Evolutionary conservation across 2,797 vertebrate genomes (phyloP).

Genomic region (Melanotaenia trifasciata): DNA sequence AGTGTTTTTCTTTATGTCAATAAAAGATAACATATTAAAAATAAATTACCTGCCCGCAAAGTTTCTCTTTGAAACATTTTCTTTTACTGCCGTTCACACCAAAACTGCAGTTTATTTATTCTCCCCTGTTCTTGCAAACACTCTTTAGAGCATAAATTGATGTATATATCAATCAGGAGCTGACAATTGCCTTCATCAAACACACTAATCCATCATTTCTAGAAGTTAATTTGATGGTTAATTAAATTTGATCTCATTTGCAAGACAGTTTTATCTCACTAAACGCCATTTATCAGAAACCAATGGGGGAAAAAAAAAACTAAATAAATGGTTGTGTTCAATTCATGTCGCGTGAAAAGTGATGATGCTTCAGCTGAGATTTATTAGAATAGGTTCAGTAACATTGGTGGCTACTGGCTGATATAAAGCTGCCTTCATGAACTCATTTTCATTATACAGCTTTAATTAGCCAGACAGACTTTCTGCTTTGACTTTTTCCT

Average conservation of each 20-base stretch:
- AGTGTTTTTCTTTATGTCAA: conserved; percentile 5
- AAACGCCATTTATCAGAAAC: not conserved
- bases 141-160: not conserved
- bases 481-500: not conserved
- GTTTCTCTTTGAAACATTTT: not conserved
- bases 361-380: not conserved
- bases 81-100: not conserved
- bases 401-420: not conserved
- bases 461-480: not conserved
- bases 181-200: not conserved
- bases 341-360: not conserved
- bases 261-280: not conserved
- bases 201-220: too few relatives aligned
- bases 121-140: not conserved
- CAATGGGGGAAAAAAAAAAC: not conserved
- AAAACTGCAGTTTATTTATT: not conserved
- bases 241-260: not conserved
- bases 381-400: not conserved
- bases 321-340: not conserved
- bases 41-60: not conserved
- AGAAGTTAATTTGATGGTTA: not conserved
- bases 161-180: too few relatives aligned
- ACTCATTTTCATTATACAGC: not conserved
- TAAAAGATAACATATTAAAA: not conserved
- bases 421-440: not conserved